phyloP scores from a whole-genome alignment of 2,113 vertebrate species.

The Ptychochromis oligacanthus region DNA sequence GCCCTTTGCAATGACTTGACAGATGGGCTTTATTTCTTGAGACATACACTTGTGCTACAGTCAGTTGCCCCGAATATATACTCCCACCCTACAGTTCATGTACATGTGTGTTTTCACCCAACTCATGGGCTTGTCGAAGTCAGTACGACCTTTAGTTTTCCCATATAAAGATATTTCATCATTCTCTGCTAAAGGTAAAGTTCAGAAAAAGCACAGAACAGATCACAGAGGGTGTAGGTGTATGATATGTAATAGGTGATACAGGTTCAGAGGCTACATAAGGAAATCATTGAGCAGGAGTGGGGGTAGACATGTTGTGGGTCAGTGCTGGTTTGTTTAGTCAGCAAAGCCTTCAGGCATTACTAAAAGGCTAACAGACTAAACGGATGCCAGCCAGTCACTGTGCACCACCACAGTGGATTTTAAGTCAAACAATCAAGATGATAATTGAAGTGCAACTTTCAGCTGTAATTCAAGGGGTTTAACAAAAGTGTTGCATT shows the following conservation, averaged over 20 bases:
- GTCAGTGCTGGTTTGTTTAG: slow-evolving; percentile 44
- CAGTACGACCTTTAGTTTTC: slow-evolving; percentile 15
- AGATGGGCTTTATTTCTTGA: background rate
- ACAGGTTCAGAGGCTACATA: slow-evolving; percentile 33
- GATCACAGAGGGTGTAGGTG: background rate
- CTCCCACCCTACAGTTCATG: background rate
- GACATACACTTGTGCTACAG: background rate
- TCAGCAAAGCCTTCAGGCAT: slow-evolving; percentile 45
- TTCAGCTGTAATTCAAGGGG: no score
- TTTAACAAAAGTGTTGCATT: no score
- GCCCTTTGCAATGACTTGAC: background rate
- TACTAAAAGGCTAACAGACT: slow-evolving; percentile 24
- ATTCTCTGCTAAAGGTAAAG: slow-evolving; percentile 1
- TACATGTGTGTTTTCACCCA: slow-evolving; percentile 6
- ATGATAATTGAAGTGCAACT: no score
- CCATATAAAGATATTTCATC: background rate
- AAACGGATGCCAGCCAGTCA: slow-evolving; percentile 40
- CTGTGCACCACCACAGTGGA: no score
- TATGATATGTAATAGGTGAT: slow-evolving; percentile 7
- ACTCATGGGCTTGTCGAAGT: slow-evolving; percentile 3
- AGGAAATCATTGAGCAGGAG: slow-evolving; percentile 19
- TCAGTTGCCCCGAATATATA: background rate
- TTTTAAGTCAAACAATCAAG: no score
- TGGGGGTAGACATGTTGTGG: slow-evolving; percentile 15
- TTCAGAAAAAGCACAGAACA: background rate